Evolutionary conservation across 1,140 invertebrate genomes (phyloP).

Genomic region (Acyrthosiphon pisum): DNA sequence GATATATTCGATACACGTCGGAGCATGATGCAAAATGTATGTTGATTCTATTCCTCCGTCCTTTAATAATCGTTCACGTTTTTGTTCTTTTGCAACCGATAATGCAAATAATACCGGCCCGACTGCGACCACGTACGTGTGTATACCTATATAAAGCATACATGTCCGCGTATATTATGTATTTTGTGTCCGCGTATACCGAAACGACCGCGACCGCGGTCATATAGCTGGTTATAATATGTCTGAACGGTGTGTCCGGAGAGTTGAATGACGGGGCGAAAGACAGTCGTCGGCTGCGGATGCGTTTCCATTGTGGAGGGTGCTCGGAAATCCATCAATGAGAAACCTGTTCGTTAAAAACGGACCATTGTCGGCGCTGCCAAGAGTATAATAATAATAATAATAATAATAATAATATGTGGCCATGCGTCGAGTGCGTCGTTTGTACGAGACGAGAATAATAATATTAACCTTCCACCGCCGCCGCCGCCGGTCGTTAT

Average conservation of each 20-base stretch:
- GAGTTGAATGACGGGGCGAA: conserved; percentile 27
- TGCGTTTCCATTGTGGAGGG: conserved; percentile 41
- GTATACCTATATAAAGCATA: neutral
- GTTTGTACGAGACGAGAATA: conserved; percentile 41
- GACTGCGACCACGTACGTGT: neutral
- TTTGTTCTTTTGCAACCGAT: neutral
- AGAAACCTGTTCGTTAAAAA: conserved; percentile 50
- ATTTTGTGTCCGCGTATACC: neutral
- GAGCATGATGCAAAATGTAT: conserved; percentile 11
- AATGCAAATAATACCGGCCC: neutral
- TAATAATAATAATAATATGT: neutral
- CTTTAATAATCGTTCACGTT: conserved; percentile 35
- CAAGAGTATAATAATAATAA: neutral
- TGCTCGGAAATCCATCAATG: conserved; percentile 48
- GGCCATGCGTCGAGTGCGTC: neutral
- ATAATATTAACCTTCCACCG: conserved; percentile 1
- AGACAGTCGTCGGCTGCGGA: conserved; percentile 17
- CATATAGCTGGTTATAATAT: neutral
- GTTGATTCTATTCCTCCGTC: neutral
- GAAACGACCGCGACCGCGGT: neutral
- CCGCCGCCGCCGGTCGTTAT: neutral
- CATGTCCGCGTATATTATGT: neutral
- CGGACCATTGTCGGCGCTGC: conserved; percentile 13
- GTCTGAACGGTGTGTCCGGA: neutral
- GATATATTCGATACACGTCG: neutral